Evolutionary conservation across 2,797 vertebrate species (phyloP).

Genomic region (Aldrovandia affinis): DNA sequence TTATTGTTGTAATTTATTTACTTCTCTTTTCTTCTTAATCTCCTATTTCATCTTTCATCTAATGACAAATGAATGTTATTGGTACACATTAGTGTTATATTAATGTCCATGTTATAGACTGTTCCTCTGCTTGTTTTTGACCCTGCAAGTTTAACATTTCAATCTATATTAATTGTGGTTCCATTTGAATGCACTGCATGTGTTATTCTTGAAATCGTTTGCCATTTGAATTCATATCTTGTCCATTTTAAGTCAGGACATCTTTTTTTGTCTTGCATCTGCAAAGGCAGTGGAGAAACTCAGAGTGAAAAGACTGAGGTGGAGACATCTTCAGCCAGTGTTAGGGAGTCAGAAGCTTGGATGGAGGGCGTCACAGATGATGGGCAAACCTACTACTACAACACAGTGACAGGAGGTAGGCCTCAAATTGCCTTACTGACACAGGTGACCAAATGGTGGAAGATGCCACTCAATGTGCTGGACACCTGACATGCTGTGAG

Average conservation of each 20-base stretch:
- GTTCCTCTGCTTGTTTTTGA: not conserved
- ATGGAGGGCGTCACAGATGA: constrained; percentile 78
- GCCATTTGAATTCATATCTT: not conserved
- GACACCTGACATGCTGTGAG: not conserved
- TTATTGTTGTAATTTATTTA: not conserved
- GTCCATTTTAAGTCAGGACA: not conserved
- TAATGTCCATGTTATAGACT: not conserved
- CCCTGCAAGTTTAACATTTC: not conserved
- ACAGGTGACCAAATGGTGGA: not conserved
- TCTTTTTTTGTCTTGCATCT: not conserved
- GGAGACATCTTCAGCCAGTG: constrained; percentile 5
- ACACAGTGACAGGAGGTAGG: constrained; percentile 87
- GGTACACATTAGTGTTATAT: not conserved
- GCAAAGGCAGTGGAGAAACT: constrained; percentile 26
- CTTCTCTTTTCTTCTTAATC: not conserved
- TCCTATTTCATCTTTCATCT: not conserved
- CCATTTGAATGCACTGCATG: not conserved
- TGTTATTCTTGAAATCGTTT: not conserved
- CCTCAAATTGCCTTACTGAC: not conserved
- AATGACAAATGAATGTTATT: not conserved
- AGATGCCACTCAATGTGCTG: not conserved
- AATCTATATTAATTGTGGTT: not conserved
- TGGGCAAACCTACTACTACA: constrained; percentile 87
- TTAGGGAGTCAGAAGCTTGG: constrained; percentile 67
- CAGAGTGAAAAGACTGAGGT: constrained; percentile 22